A percentile compares a stretch with the other conserved stretches of the same genome.
These are phyloP conservation scores for Ginglymostoma cirratum DNA, from an alignment of 2,113 vertebrate species.

Conservation along the genomic window DNA sequence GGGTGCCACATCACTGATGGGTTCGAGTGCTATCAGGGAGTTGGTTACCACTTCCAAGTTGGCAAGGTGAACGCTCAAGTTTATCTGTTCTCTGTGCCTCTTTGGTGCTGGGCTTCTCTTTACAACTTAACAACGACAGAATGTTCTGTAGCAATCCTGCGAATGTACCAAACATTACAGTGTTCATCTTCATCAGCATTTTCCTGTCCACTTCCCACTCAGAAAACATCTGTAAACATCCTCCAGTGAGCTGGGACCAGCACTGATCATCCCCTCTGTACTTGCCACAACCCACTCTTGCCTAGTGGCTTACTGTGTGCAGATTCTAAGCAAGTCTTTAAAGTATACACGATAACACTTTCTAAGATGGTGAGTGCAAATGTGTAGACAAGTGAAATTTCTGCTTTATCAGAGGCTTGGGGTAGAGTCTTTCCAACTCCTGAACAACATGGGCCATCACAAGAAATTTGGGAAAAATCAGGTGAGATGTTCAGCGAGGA, in stretches of 20 bases:
- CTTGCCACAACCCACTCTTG: too few relatives aligned
- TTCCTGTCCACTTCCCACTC: not conserved
- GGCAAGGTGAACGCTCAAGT: not conserved
- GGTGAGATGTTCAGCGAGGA: too few relatives aligned
- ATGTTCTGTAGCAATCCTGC: not conserved
- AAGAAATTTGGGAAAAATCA: too few relatives aligned
- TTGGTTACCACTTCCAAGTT: not conserved
- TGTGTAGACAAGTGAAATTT: not conserved
- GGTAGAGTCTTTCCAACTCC: not conserved
- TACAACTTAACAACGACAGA: too few relatives aligned
- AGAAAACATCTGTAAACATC: not conserved
- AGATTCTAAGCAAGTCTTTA: not conserved
- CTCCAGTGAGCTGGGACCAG: not conserved
- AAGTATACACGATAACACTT: not conserved
- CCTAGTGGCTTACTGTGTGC: not conserved
- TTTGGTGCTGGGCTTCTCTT: too few relatives aligned
- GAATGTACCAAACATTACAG: not conserved
- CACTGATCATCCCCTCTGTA: too few relatives aligned
- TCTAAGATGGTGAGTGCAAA: not conserved
- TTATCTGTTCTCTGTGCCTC: not conserved
- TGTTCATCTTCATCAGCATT: not conserved
- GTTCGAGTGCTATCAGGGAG: not conserved
- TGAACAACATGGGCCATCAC: too few relatives aligned
- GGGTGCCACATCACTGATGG: not conserved
- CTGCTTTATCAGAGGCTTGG: not conserved